Evolutionary conservation across 2,113 vertebrate species (phyloP).

Genomic region (Hiodon tergisus): DNA sequence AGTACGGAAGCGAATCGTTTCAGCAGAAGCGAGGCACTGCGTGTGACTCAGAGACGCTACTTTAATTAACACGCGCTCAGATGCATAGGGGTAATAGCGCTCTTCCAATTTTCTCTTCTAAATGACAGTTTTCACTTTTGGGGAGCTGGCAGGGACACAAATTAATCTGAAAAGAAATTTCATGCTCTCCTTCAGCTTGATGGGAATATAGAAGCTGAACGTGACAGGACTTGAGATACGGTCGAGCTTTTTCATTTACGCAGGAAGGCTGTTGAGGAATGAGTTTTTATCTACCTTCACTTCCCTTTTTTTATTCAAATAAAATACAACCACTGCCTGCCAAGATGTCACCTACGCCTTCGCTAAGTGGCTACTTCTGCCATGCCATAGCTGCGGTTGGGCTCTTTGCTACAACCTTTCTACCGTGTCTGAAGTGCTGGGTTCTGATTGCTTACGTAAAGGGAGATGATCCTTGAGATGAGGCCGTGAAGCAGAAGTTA

Average conservation of each 20-base stretch:
- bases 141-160: conserved; percentile 28
- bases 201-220: conserved; percentile 21
- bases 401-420: too few relatives aligned
- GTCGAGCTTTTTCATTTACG: too few relatives aligned
- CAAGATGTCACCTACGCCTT: too few relatives aligned
- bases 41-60: background rate
- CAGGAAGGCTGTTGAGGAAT: background rate
- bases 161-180: conserved; percentile 37
- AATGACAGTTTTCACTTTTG: conserved; percentile 38
- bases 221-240: conserved; percentile 26
- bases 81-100: conserved; percentile 20
- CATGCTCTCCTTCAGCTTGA: conserved; percentile 30
- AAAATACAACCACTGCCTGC: too few relatives aligned
- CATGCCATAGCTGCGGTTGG: too few relatives aligned
- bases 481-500: too few relatives aligned
- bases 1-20: too few relatives aligned
- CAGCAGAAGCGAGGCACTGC: background rate
- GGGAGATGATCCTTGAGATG: too few relatives aligned
- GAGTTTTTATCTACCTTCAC: background rate
- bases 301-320: too few relatives aligned
- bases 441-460: too few relatives aligned
- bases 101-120: conserved; percentile 23
- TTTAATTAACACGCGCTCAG: conserved; percentile 35
- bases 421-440: too few relatives aligned
- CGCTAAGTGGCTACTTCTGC: too few relatives aligned